These are phyloP conservation scores for Rhopalosiphum maidis DNA, from an alignment of 1,140 invertebrate genomes.

Conservation along the genomic window DNA sequence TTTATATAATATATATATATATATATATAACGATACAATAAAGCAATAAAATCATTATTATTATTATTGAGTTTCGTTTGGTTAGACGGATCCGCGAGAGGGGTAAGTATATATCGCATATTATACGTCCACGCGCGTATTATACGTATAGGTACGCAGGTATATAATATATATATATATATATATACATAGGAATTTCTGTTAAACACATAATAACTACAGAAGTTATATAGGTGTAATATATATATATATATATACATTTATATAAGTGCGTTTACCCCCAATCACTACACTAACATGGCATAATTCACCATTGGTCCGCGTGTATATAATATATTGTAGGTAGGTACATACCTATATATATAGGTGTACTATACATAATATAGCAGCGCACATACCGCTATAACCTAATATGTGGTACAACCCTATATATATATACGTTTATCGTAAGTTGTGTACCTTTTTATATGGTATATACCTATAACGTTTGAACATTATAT, in stretches of 20 bases:
- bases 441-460: not conserved
- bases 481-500: not conserved
- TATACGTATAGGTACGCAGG: too few species aligned
- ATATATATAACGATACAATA: not conserved
- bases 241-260: too few species aligned
- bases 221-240: not conserved
- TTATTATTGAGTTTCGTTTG: not conserved
- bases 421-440: not conserved
- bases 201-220: not conserved
- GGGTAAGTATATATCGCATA: not conserved
- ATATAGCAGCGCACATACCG: not conserved
- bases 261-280: not conserved
- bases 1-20: not conserved
- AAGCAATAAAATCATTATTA: conserved; percentile 9
- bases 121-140: too few species aligned
- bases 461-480: not conserved
- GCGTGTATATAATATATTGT: too few species aligned
- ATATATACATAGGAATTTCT: not conserved
- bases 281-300: not conserved
- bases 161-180: too few species aligned
- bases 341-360: too few species aligned
- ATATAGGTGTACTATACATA: not conserved
- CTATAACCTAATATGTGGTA: not conserved
- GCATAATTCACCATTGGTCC: not conserved
- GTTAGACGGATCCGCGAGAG: not conserved